phyloP scores from a whole-genome alignment of 2,797 vertebrate species.

The Pteronotus mesoamericanus region DNA sequence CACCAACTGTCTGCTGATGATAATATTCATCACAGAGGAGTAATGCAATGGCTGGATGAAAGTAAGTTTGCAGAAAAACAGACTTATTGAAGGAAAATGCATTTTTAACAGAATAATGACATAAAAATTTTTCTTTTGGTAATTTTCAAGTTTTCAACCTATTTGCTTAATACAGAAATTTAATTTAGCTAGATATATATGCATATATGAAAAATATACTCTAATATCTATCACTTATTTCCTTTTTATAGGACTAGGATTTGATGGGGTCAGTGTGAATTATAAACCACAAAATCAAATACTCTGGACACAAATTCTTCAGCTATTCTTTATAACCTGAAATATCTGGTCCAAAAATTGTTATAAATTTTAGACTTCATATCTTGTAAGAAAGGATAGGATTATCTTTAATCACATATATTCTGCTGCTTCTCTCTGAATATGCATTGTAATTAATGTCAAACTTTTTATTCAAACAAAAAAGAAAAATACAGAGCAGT shows the following conservation, averaged over 20 bases:
- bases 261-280: not conserved
- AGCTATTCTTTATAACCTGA: not conserved
- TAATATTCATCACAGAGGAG: not conserved
- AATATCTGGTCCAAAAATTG: not conserved
- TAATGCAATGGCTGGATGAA: not conserved
- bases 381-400: not conserved
- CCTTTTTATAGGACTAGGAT: not conserved
- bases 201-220: not conserved
- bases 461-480: not conserved
- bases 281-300: not conserved
- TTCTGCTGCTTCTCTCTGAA: not conserved
- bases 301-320: not conserved
- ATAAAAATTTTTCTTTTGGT: not conserved
- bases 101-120: constrained; percentile 37
- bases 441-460: not conserved
- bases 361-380: not conserved
- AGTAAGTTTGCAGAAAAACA: constrained; percentile 36
- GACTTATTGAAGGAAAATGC: not conserved
- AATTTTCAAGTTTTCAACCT: constrained; percentile 47
- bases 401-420: not conserved
- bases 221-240: not conserved
- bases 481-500: not conserved
- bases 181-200: not conserved
- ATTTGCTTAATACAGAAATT: constrained; percentile 51
- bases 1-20: not conserved